Percentiles rank a stretch among this genome's conserved stretches.
phyloP scores from a whole-genome alignment of 2,888 invertebrate species.

The Cosmopolites sordidus region DNA sequence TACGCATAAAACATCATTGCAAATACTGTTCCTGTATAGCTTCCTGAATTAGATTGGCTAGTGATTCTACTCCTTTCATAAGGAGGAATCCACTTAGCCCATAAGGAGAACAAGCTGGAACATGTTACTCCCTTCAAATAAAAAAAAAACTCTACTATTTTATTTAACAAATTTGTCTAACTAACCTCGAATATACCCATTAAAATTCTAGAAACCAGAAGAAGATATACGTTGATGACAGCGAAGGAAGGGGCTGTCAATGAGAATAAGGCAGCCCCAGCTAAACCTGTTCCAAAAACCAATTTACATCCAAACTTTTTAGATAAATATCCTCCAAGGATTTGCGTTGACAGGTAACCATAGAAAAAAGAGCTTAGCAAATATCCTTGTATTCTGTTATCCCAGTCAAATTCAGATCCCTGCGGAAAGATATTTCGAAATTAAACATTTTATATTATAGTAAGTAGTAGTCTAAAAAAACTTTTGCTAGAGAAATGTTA shows the following conservation, averaged over 20 bases:
- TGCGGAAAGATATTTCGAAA: no score
- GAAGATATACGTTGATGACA: constrained; percentile 60
- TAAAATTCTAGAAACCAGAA: constrained; percentile 61
- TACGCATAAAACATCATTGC: constrained; percentile 74
- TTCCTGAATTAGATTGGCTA: constrained; percentile 78
- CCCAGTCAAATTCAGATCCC: constrained; percentile 67
- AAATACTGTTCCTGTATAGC: constrained; percentile 78
- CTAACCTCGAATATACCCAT: constrained; percentile 39
- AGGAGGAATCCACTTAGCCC: constrained; percentile 81
- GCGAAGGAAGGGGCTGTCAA: constrained; percentile 75
- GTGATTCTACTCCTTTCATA: constrained; percentile 72
- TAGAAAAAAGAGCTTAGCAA: constrained; percentile 85
- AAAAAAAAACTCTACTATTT: not conserved
- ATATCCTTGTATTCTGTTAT: constrained; percentile 68
- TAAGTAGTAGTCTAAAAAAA: no score
- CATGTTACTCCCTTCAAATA: constrained; percentile 64
- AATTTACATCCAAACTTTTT: constrained; percentile 80
- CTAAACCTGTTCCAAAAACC: constrained; percentile 75
- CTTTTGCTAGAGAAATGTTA: no score
- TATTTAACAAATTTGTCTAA: not conserved
- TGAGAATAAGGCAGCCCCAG: constrained; percentile 72
- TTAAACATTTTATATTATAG: no score
- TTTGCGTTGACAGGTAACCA: constrained; percentile 79
- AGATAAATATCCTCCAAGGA: constrained; percentile 80
- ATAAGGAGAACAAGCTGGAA: constrained; percentile 75